Conservation (phyloP, 1,140 invertebrate species). For the Dinothrombium tinctorium region DNA sequence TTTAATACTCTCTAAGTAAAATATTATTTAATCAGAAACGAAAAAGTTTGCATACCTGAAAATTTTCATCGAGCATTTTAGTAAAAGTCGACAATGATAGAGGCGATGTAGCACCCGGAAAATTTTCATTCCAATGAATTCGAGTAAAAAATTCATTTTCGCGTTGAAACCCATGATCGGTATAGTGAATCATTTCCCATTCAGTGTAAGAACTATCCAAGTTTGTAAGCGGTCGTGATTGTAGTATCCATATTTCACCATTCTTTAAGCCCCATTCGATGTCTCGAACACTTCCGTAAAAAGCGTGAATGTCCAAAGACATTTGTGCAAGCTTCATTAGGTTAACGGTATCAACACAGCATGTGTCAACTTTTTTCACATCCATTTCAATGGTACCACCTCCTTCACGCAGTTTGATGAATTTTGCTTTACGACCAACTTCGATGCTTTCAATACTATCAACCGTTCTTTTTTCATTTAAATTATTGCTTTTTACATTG, state of each 20-base stretch:
- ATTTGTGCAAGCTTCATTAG: too few relatives aligned
- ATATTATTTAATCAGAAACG: too few relatives aligned
- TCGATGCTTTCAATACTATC: neutral
- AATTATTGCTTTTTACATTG: too few relatives aligned
- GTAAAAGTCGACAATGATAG: neutral
- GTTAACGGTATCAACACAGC: neutral
- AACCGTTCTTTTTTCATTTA: conserved; percentile 3
- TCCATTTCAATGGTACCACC: conserved; percentile 1
- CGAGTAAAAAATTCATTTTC: conserved; percentile 11
- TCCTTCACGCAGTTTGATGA: neutral
- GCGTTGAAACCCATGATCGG: conserved; percentile 6
- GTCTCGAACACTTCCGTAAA: conserved; percentile 8
- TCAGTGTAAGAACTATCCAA: conserved; percentile 5
- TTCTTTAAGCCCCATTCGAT: conserved; percentile 15
- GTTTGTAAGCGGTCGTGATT: conserved; percentile 14
- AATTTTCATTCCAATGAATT: conserved; percentile 12
- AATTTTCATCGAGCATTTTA: neutral
- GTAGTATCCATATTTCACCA: conserved; percentile 5
- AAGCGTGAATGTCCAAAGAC: conserved; percentile 6
- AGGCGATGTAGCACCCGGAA: conserved; percentile 4
- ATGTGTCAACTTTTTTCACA: neutral
- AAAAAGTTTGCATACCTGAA: too few relatives aligned
- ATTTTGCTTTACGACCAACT: neutral
- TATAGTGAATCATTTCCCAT: conserved; percentile 13
- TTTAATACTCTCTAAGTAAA: too few relatives aligned